Evolutionary conservation across 1,140 invertebrate genomes (phyloP).

Genomic region (Brachionus rotundiformis): DNA sequence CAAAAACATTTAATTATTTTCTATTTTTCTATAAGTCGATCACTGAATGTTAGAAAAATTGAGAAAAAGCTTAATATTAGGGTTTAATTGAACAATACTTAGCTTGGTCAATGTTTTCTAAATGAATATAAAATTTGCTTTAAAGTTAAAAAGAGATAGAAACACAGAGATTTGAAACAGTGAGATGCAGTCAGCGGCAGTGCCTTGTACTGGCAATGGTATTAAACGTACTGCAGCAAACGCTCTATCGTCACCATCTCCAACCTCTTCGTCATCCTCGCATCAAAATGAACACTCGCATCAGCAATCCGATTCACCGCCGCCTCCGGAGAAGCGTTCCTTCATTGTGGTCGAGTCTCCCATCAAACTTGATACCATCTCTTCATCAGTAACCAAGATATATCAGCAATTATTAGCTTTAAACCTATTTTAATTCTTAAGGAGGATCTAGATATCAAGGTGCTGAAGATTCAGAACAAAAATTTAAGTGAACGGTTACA

Average conservation of each 20-base stretch:
- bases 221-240: slow-evolving; percentile 49
- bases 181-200: slow-evolving; percentile 39
- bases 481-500: slow-evolving; percentile 85
- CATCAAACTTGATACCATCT: slow-evolving; percentile 45
- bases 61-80: background rate
- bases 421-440: slow-evolving; percentile 52
- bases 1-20: background rate
- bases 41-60: background rate
- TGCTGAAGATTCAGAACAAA: slow-evolving; percentile 93
- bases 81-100: background rate
- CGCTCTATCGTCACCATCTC: slow-evolving; percentile 26
- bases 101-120: background rate
- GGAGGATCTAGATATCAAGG: slow-evolving; percentile 96
- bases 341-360: slow-evolving; percentile 51
- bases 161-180: background rate
- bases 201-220: slow-evolving; percentile 50
- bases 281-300: slow-evolving; percentile 34
- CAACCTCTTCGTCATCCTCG: background rate
- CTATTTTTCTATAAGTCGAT: background rate
- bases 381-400: background rate
- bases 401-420: background rate
- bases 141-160: background rate
- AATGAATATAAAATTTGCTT: background rate
- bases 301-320: slow-evolving; percentile 1
- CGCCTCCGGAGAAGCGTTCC: slow-evolving; percentile 33